Percentiles rank a stretch among this genome's conserved stretches.
These are phyloP conservation scores for Limnodromus scolopaceus DNA, from an alignment of 2,797 vertebrate genomes.

Conservation along the genomic window DNA sequence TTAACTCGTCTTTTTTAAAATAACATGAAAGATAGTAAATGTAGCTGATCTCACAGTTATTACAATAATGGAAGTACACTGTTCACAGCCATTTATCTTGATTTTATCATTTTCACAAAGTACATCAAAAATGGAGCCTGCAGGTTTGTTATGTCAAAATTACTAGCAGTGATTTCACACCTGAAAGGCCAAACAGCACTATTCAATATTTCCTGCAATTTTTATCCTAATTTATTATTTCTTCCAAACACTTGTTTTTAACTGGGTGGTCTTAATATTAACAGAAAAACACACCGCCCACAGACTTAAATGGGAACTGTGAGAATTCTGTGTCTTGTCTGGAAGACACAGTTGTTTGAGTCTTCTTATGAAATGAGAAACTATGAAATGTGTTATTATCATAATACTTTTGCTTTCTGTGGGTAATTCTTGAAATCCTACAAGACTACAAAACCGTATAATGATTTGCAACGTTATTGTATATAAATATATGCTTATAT, in stretches of 20 bases:
- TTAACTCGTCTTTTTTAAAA: not conserved
- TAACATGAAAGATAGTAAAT: not conserved
- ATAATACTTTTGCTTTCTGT: not conserved
- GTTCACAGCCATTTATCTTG: not conserved
- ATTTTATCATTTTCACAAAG: not conserved
- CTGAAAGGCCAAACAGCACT: not conserved
- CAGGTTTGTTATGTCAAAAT: not conserved
- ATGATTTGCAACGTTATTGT: not conserved
- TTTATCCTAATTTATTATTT: not conserved
- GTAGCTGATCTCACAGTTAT: not conserved
- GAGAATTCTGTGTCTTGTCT: not conserved
- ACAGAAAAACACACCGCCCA: not conserved
- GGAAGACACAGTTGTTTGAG: not conserved
- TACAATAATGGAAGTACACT: not conserved
- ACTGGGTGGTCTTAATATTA: not conserved
- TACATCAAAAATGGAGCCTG: not conserved
- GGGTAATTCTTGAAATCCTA: not conserved
- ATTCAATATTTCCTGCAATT: not conserved
- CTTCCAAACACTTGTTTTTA: not conserved
- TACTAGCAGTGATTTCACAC: not conserved
- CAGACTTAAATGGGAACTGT: not conserved
- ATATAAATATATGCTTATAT: not conserved
- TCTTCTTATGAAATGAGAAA: not conserved
- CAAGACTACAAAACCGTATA: not conserved
- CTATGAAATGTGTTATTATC: not conserved